phyloP scores from a whole-genome alignment of 2,797 vertebrate genomes.

The Melanotaenia maccullochi region DNA sequence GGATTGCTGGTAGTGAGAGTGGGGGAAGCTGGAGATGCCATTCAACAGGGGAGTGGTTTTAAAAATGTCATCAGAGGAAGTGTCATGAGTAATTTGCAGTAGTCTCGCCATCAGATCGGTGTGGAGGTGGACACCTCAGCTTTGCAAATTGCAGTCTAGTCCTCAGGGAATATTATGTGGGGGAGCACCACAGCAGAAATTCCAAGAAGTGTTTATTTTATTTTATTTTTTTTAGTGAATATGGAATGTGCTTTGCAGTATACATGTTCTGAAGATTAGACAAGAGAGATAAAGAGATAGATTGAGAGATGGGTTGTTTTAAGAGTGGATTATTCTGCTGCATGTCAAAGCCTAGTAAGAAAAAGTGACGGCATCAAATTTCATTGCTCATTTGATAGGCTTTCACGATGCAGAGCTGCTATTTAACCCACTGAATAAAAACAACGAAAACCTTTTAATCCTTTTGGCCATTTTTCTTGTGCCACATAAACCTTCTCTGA shows the following conservation, averaged over 20 bases:
- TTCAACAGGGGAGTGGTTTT: slow-evolving; percentile 74
- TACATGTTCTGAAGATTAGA: slow-evolving; percentile 42
- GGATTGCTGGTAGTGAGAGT: slow-evolving; percentile 42
- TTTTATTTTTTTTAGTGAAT: slow-evolving; percentile 49
- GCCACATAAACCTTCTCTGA: slow-evolving; percentile 5
- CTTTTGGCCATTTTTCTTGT: slow-evolving; percentile 40
- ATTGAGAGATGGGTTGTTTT: slow-evolving; percentile 16
- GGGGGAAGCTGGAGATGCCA: slow-evolving; percentile 44
- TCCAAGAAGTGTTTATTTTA: slow-evolving; percentile 55
- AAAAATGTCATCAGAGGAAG: slow-evolving; percentile 80
- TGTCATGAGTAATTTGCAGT: slow-evolving; percentile 80
- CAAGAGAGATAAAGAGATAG: slow-evolving; percentile 2
- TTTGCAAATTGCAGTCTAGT: slow-evolving; percentile 54
- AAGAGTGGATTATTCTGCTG: slow-evolving; percentile 22
- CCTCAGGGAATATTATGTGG: slow-evolving; percentile 59
- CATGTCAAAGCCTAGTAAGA: slow-evolving; percentile 59
- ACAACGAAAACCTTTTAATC: slow-evolving; percentile 41
- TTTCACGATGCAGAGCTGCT: slow-evolving; percentile 51
- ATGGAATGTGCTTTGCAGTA: slow-evolving; percentile 52
- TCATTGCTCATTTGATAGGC: slow-evolving; percentile 52
- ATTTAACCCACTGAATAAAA: slow-evolving; percentile 24
- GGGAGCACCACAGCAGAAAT: slow-evolving; percentile 52
- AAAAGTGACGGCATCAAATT: slow-evolving; percentile 69
- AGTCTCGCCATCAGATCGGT: slow-evolving; percentile 66
- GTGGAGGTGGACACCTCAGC: slow-evolving; percentile 71